Base-by-base conservation (phyloP, 2,113 vertebrate species). In the Halcyon malimbica region DNA sequence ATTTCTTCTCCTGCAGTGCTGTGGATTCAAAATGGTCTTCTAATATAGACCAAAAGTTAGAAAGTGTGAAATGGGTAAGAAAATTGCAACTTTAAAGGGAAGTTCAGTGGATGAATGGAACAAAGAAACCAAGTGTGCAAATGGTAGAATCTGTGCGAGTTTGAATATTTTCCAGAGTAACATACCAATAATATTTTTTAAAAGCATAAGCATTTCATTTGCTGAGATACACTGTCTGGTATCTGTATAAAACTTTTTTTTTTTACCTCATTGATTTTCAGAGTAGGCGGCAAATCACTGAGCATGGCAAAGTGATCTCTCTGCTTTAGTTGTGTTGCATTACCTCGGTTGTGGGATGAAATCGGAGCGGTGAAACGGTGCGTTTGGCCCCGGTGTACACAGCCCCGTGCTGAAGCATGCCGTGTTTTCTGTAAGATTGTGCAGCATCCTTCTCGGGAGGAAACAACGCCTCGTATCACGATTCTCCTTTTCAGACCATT, bases 231-330 rank as follows among this genome's bases (percentile, higher is more conserved):
- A n/a, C 23, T 89, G 44, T 48, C 79, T 94, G 39, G 5, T 82
- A 64, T 71, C 60, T 75, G 48, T 82, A 65, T 59, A 62, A 84
- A 92, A 69, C 19, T 70, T 83, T 51, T 51, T 50, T 18, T 89
- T 89, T 89, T 94, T 94, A 83, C 67, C 57, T 93, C 57, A 65
- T 44, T 94, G 77, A 69, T 92, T 94, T 95, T 93, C 91, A 84
- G 90, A 92, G 88, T 68, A 82, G 86, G 83, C 93, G 63, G 76
- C 86, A 80, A 82, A 96, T 96, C 65, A 84, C 54, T 81, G 54
- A 84, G 89, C 94, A 94, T 87, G 73, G 92, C 94, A 92, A 91
- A 96, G n/a, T 65, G 6, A 85, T 95, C 80, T 95, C 93, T 91
- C 74, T 93, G 87, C 95, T 87, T 87, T 89, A 68, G 63, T 59